Percentiles rank a stretch among this genome's conserved stretches.
phyloP scores from a whole-genome alignment of 1,140 invertebrate genomes.

The Onthophagus taurus region DNA sequence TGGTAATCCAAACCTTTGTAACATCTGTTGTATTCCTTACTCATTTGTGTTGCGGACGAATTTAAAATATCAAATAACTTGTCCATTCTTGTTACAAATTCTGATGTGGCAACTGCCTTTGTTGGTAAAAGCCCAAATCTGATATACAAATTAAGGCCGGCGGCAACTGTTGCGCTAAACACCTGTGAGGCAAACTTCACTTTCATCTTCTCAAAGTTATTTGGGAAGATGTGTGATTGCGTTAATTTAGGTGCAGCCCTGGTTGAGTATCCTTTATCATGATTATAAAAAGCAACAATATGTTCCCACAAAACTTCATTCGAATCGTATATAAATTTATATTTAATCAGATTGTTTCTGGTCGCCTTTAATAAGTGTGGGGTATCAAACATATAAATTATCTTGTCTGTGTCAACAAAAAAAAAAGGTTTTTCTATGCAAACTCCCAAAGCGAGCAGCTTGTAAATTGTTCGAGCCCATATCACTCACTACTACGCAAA shows the following conservation, averaged over 20 bases:
- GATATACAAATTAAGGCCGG: background rate
- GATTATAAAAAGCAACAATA: background rate
- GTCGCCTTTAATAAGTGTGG: background rate
- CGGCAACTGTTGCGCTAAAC: background rate
- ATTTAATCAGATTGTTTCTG: background rate
- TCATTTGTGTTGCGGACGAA: background rate
- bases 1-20: background rate
- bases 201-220: background rate
- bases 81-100: background rate
- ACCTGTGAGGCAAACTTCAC: no score
- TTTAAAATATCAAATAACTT: background rate
- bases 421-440: no score
- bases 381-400: background rate
- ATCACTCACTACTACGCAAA: background rate
- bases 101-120: background rate
- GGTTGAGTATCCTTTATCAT: background rate
- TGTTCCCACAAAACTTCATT: no score
- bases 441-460: no score
- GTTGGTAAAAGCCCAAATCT: background rate
- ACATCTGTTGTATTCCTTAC: background rate
- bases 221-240: background rate
- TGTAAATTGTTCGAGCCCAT: background rate
- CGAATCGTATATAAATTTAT: background rate
- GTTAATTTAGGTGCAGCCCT: background rate
- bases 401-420: background rate